Conservation (phyloP, 2,888 invertebrate species). For the Polymixis flavicincta region DNA sequence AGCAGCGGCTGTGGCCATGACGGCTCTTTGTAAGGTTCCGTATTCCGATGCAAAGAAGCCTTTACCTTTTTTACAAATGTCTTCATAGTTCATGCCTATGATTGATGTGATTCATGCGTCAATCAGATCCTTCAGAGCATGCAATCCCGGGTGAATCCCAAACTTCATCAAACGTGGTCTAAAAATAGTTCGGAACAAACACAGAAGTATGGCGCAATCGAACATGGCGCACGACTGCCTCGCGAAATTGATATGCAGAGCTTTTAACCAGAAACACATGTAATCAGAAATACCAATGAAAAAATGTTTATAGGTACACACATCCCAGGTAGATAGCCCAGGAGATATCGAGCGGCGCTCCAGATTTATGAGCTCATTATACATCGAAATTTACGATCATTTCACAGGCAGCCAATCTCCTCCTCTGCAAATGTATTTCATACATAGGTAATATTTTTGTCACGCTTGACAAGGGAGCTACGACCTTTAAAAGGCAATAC, state of each 20-base stretch:
- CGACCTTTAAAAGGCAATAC: conserved; percentile 47
- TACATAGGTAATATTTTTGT: conserved; percentile 60
- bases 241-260: conserved; percentile 47
- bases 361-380: conserved; percentile 66
- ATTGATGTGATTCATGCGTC: neutral
- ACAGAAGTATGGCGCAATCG: conserved; percentile 23
- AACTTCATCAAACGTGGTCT: conserved; percentile 37
- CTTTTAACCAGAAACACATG: conserved; percentile 49
- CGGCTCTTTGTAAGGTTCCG: conserved; percentile 6
- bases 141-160: conserved; percentile 4
- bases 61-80: neutral
- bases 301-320: conserved; percentile 46
- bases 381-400: conserved; percentile 67
- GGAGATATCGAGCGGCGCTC: conserved; percentile 55
- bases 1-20: neutral
- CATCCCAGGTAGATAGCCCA: conserved; percentile 50
- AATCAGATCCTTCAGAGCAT: conserved; percentile 3
- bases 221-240: conserved; percentile 27
- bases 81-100: neutral
- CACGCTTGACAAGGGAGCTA: conserved; percentile 46
- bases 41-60: neutral
- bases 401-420: conserved; percentile 62
- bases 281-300: conserved; percentile 52
- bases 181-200: conserved; percentile 38
- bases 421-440: conserved; percentile 57